Evolutionary conservation across 2,888 invertebrate genomes (phyloP).

Genomic region (Odontomyia ornata): DNA sequence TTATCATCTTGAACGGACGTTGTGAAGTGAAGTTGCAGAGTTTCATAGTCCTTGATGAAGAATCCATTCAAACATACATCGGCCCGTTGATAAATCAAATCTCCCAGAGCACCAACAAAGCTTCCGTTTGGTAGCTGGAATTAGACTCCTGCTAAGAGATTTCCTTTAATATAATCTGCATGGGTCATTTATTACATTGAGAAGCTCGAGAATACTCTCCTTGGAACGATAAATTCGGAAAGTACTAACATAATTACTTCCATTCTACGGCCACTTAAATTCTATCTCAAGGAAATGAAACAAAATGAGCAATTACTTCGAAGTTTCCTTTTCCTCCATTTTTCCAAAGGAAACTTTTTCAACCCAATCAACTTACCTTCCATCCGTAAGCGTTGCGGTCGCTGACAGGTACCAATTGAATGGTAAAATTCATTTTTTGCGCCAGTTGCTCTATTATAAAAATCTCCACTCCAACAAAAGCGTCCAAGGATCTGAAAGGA

Average conservation of each 20-base stretch:
- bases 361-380: conserved; percentile 27
- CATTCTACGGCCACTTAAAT: too few relatives aligned
- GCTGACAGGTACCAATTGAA: conserved; percentile 14
- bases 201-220: too few relatives aligned
- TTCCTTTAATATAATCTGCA: too few relatives aligned
- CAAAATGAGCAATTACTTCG: too few relatives aligned
- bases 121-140: conserved; percentile 42
- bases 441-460: conserved; percentile 39
- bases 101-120: conserved; percentile 51
- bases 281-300: too few relatives aligned
- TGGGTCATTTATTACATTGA: too few relatives aligned
- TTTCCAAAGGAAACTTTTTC: too few relatives aligned
- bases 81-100: conserved; percentile 48
- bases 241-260: too few relatives aligned
- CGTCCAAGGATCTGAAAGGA: conserved; percentile 13
- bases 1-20: conserved; percentile 49
- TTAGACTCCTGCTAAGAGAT: background rate
- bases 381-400: conserved; percentile 43
- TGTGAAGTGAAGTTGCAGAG: conserved; percentile 49
- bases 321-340: too few relatives aligned
- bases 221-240: too few relatives aligned
- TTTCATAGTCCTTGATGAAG: conserved; percentile 52
- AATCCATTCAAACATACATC: conserved; percentile 49
- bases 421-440: conserved; percentile 39
- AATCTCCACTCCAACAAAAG: conserved; percentile 44